phyloP scores from a whole-genome alignment of 53 echinoderm and acorn worm species.

The Paelopatides confundens region DNA sequence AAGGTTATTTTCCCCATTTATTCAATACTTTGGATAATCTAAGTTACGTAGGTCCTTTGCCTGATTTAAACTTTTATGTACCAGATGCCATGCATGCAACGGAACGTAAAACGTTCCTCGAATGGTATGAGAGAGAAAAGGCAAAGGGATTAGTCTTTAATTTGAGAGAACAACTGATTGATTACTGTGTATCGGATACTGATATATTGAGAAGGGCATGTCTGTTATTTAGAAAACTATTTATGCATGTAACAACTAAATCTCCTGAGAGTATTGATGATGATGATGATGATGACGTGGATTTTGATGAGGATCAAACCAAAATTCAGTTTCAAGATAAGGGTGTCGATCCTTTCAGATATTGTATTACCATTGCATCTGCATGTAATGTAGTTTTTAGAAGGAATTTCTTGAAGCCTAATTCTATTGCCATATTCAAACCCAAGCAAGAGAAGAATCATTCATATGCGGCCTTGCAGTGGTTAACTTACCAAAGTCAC shows the following conservation, averaged over 20 bases:
- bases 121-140: constrained; percentile 27
- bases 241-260: neutral
- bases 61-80: constrained; percentile 33
- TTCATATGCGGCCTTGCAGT: constrained; percentile 60
- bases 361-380: constrained; percentile 64
- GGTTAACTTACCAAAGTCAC: constrained; percentile 26
- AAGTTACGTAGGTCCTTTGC: constrained; percentile 27
- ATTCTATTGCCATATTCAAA: constrained; percentile 63
- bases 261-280: neutral
- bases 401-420: constrained; percentile 58
- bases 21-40: constrained; percentile 48
- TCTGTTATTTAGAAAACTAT: neutral
- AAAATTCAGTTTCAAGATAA: neutral
- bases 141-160: neutral
- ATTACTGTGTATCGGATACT: neutral
- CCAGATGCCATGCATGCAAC: constrained; percentile 27
- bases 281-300: neutral
- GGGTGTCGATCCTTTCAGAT: constrained; percentile 66
- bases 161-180: neutral
- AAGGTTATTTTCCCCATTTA: constrained; percentile 51
- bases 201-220: neutral
- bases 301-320: neutral
- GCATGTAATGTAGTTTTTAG: constrained; percentile 71
- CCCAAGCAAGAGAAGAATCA: constrained; percentile 59
- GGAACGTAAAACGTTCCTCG: constrained; percentile 26